Conservation (phyloP, 2,888 invertebrate genomes). For the Phortica okadai region DNA sequence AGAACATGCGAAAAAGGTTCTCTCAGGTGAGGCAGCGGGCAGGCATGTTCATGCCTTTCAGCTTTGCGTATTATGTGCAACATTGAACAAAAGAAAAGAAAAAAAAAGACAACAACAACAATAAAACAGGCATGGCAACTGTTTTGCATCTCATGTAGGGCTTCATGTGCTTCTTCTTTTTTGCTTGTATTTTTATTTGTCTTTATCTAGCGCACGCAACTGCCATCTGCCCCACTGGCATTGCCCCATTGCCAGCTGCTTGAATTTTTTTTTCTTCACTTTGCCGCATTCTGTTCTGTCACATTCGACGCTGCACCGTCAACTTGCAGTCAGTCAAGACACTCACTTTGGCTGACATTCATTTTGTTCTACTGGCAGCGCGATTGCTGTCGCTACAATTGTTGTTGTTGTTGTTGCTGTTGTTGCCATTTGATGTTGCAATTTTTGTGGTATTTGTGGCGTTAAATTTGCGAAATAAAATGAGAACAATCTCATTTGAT, state of each 20-base stretch:
- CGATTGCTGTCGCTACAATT: background rate
- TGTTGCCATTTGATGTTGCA: conserved; percentile 53
- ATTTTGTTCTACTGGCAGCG: conserved; percentile 8
- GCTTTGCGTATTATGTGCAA: conserved; percentile 51
- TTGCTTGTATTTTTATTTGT: conserved; percentile 13
- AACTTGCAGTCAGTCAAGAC: conserved; percentile 43
- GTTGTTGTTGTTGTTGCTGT: background rate
- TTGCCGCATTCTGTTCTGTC: conserved; percentile 52
- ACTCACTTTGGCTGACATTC: conserved; percentile 44
- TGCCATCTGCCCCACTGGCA: background rate
- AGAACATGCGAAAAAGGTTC: conserved; percentile 39
- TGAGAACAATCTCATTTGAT: conserved; percentile 60
- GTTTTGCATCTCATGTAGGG: conserved; percentile 50
- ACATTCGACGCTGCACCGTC: conserved; percentile 65
- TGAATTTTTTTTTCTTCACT: conserved; percentile 8
- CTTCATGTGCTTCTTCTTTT: conserved; percentile 56
- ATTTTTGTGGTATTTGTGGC: conserved; percentile 70
- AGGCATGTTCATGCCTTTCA: conserved; percentile 70
- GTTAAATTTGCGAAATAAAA: conserved; percentile 65
- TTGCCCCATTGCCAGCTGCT: background rate
- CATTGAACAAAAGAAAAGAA: too few relatives aligned
- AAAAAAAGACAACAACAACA: conserved; percentile 14
- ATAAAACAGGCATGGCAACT: conserved; percentile 24
- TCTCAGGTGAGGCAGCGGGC: conserved; percentile 37
- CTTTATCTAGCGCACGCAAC: conserved; percentile 2